These are phyloP conservation scores for Chironomus striatipennis DNA, from an alignment of 1,140 invertebrate species.

Conservation along the genomic window DNA sequence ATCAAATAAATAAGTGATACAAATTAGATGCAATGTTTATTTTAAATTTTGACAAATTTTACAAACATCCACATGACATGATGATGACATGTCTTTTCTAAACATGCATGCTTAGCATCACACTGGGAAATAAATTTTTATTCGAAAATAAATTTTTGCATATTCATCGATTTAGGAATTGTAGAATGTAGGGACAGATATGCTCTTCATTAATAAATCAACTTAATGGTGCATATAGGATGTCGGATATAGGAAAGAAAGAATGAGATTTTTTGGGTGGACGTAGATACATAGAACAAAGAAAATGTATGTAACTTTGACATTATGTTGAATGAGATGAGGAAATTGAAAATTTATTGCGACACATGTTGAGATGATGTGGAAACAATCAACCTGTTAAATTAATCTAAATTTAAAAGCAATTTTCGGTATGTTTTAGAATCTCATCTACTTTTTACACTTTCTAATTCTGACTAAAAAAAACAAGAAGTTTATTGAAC, in stretches of 20 bases:
- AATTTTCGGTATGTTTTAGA: not conserved
- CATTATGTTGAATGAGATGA: not conserved
- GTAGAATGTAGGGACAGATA: not conserved
- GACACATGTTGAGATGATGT: constrained; percentile 6
- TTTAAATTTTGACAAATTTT: constrained; percentile 12
- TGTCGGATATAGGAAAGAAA: not conserved
- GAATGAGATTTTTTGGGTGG: not conserved
- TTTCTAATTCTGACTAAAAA: not conserved
- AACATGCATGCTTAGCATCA: not conserved
- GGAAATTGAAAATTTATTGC: constrained; percentile 11
- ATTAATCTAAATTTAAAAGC: constrained; percentile 10
- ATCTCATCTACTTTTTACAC: not conserved
- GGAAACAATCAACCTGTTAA: not conserved
- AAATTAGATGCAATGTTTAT: not conserved
- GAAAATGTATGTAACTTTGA: not conserved
- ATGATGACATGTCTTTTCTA: not conserved
- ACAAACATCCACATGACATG: not conserved
- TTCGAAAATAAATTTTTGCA: not conserved
- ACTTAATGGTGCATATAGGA: constrained; percentile 13
- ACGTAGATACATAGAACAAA: not conserved
- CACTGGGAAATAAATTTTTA: not conserved
- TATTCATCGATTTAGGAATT: not conserved
- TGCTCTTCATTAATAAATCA: not conserved
- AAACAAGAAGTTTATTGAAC: not conserved
- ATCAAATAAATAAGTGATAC: not conserved